Percentiles rank a stretch among this genome's conserved stretches.
These are phyloP conservation scores for Wasmannia auropunctata DNA, from an alignment of 1,140 invertebrate genomes.

Conservation along the genomic window DNA sequence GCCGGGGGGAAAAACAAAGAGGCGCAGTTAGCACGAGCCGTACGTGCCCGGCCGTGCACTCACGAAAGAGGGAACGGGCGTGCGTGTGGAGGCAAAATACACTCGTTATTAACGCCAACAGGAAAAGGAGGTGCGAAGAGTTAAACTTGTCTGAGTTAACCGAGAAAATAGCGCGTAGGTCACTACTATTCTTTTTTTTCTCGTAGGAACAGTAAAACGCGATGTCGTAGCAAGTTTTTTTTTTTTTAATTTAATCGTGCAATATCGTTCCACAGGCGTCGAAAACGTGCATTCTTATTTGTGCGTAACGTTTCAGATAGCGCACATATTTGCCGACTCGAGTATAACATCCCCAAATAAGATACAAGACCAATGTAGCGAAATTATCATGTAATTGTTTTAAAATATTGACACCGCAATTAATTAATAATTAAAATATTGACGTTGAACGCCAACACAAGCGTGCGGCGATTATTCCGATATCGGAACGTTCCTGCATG, in stretches of 20 bases:
- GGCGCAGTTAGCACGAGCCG: constrained; percentile 71
- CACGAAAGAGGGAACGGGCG: constrained; percentile 45
- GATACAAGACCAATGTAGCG: not conserved
- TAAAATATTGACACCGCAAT: not conserved
- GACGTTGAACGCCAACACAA: not conserved
- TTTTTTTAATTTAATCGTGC: not conserved
- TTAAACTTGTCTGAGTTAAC: constrained; percentile 19
- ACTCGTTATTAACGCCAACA: constrained; percentile 47
- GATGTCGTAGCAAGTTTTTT: not conserved
- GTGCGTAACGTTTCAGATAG: not conserved
- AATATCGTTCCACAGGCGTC: not conserved
- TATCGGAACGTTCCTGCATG: not conserved
- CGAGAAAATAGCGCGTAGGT: not conserved
- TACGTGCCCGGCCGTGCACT: constrained; percentile 74
- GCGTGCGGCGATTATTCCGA: not conserved
- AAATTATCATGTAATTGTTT: not conserved
- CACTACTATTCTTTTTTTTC: not conserved
- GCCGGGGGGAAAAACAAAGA: constrained; percentile 65
- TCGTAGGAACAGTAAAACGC: not conserved
- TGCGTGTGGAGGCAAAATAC: constrained; percentile 63
- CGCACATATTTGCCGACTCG: not conserved
- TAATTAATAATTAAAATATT: constrained; percentile 1
- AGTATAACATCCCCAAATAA: not conserved
- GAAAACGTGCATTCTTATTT: not conserved
- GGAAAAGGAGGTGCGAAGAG: constrained; percentile 41